Percentiles rank a stretch among this genome's conserved stretches.
phyloP scores from a whole-genome alignment of 2,797 vertebrate species.

The Simalia tracyae region DNA sequence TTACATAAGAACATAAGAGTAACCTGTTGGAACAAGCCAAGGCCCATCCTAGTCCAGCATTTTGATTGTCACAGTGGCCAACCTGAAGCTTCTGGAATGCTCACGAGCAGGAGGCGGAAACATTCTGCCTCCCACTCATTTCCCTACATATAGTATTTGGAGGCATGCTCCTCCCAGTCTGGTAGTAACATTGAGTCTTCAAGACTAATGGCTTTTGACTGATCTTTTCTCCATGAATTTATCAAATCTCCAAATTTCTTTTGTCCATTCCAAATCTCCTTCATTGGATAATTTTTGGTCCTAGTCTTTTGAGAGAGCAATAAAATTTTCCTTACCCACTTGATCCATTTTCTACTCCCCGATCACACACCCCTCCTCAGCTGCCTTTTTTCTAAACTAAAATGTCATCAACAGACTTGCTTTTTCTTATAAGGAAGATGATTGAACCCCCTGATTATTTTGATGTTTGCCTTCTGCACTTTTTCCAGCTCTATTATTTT shows the following conservation, averaged over 20 bases:
- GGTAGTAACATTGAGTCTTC: background rate
- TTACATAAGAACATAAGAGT: background rate
- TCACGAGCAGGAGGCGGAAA: background rate
- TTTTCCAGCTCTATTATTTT: background rate
- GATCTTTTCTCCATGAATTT: background rate
- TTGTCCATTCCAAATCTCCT: background rate
- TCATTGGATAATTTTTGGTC: background rate
- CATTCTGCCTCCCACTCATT: background rate
- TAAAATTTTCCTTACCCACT: background rate
- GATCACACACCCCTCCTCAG: background rate
- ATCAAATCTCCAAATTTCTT: background rate
- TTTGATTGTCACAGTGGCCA: background rate
- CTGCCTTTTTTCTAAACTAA: background rate
- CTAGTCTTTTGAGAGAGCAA: background rate
- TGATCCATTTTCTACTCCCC: background rate
- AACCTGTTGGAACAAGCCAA: background rate
- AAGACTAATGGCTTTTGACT: background rate
- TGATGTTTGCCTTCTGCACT: background rate
- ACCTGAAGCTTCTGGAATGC: background rate
- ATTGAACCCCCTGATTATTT: background rate
- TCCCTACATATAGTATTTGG: background rate
- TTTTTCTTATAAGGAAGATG: background rate
- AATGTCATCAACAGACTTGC: background rate
- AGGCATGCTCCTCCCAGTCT: background rate
- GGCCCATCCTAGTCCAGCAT: background rate